A percentile compares a stretch with the other conserved stretches of the same genome.
These are phyloP conservation scores for Theretra japonica DNA, from an alignment of 2,888 invertebrate genomes.

Conservation along the genomic window DNA sequence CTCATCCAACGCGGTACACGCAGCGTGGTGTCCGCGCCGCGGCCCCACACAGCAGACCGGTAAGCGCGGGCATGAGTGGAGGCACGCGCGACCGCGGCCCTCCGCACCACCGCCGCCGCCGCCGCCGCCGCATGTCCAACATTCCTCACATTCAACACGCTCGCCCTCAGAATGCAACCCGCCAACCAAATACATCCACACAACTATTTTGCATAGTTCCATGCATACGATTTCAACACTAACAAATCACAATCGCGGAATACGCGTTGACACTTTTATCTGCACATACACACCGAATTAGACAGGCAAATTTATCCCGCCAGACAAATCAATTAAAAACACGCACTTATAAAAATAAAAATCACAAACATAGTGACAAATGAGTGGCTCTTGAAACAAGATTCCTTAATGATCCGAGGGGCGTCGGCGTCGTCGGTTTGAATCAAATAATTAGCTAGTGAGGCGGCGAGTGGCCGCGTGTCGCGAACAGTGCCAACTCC, in stretches of 20 bases:
- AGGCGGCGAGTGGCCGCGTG: slow-evolving; percentile 72
- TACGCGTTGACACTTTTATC: background rate
- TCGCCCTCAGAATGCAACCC: slow-evolving; percentile 77
- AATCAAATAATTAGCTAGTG: slow-evolving; percentile 76
- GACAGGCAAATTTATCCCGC: slow-evolving; percentile 28
- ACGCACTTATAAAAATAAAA: slow-evolving; percentile 51
- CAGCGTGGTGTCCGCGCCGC: slow-evolving; percentile 74
- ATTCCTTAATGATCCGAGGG: slow-evolving; percentile 65
- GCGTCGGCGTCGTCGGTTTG: slow-evolving; percentile 63
- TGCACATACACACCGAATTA: background rate
- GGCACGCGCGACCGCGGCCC: slow-evolving; percentile 63
- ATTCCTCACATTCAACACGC: slow-evolving; percentile 78
- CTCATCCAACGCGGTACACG: slow-evolving; percentile 78
- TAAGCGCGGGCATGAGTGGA: slow-evolving; percentile 57
- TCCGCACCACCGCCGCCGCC: slow-evolving; percentile 50
- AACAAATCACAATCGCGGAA: slow-evolving; percentile 24
- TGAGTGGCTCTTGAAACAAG: slow-evolving; percentile 60
- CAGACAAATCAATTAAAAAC: slow-evolving; percentile 44
- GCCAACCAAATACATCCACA: slow-evolving; percentile 69
- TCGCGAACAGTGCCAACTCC: slow-evolving; percentile 74
- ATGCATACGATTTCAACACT: slow-evolving; percentile 49
- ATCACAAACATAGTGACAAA: slow-evolving; percentile 57
- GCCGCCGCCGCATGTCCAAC: slow-evolving; percentile 63
- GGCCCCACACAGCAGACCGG: slow-evolving; percentile 64
- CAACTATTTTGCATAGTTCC: slow-evolving; percentile 75